Base-by-base conservation (phyloP, 2,797 vertebrate species). In the Sebastiscus albofasciatus region DNA sequence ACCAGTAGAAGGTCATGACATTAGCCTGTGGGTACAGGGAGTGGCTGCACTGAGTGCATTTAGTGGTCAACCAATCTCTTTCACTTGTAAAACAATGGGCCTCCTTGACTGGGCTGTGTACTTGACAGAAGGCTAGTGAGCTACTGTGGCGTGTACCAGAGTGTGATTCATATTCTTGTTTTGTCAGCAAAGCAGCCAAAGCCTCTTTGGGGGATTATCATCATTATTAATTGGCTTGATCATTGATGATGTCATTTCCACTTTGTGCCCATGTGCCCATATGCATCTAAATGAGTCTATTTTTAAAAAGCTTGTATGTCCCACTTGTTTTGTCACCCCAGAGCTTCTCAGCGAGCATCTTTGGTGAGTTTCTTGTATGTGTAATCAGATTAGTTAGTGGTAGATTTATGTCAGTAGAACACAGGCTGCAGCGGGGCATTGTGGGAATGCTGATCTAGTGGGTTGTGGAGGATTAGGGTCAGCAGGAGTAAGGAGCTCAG, bases 401-500 rank as follows among this genome's bases (percentile, higher is more conserved):
- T 75, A 75, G 85, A 87, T 93, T 87, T 85, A 83, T 90, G 86
- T 91, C 87, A 89, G 66, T 87, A 60, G 80, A 82, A 72, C 85
- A 80, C 68, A 77, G 73, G 65, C 72, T 82, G 81, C 62, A 39
- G 77, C 77, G 67, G 66, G 64, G 87, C 79, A 77, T 91, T 91
- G 85, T 90, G 91, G 83, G 90, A 91, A 79, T 90, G 93, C 93
- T 94, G 92, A 94, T 90, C 79, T 78, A 92, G 90, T 88, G 79
- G 73, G 86, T 91, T 90, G 80, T 75, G 73, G 73, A 89, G 90
- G 94, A 95, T 95, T 95, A 94, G 88, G 93, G 91, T 92, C 93
- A 94, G 83, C 80, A 52, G 75, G 77, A 86, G 79, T 92, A 94
- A 95, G 90, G 69, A 78, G 92, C 92, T 94, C 91, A 94, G 73